Conservation (phyloP, 2,113 vertebrate genomes). For the Anolis carolinensis region DNA sequence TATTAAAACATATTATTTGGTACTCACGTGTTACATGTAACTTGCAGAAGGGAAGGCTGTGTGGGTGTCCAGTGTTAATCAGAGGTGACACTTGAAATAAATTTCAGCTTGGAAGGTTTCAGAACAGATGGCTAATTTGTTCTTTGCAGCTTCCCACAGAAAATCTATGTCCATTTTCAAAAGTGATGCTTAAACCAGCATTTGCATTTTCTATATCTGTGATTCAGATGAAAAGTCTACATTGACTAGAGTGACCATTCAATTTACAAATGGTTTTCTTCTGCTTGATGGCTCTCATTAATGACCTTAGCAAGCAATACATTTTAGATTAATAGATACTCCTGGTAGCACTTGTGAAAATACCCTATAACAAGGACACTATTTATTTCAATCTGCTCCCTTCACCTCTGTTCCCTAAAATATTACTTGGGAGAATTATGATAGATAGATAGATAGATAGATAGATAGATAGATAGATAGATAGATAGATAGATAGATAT, state of each 20-base stretch:
- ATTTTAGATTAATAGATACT: neutral
- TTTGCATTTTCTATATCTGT: neutral
- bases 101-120: slow-evolving; percentile 47
- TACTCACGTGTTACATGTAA: slow-evolving; percentile 45
- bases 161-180: neutral
- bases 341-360: neutral
- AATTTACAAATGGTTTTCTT: neutral
- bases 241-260: neutral
- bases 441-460: too few species aligned
- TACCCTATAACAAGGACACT: slow-evolving; percentile 34
- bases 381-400: slow-evolving; percentile 36
- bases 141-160: slow-evolving; percentile 34
- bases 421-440: slow-evolving; percentile 11
- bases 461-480: too few species aligned
- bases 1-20: slow-evolving; percentile 43
- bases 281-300: neutral
- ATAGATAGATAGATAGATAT: too few species aligned
- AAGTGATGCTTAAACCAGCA: neutral
- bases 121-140: slow-evolving; percentile 57
- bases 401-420: slow-evolving; percentile 5
- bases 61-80: slow-evolving; percentile 56
- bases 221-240: neutral
- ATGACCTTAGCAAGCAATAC: neutral
- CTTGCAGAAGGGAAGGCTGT: slow-evolving; percentile 49
- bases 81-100: slow-evolving; percentile 61